Evolutionary conservation across 2,113 vertebrate species (phyloP).

Genomic region (Nematolebias whitei): DNA sequence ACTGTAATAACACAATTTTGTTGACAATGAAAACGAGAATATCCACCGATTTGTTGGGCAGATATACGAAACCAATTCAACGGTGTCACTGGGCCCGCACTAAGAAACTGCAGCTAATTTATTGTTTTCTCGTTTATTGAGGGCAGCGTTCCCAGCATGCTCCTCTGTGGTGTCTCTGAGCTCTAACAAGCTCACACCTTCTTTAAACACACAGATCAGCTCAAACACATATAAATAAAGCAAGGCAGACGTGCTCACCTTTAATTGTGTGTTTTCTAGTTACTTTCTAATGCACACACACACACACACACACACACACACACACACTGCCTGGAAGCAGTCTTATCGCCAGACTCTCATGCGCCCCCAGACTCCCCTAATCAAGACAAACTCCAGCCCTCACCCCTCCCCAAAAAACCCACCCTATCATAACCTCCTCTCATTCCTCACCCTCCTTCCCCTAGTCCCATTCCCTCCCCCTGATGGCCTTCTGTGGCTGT

Average conservation of each 20-base stretch:
- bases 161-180: constrained; percentile 57
- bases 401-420: constrained; percentile 45
- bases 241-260: constrained; percentile 25
- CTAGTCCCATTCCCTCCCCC: constrained; percentile 58
- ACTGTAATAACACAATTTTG: constrained; percentile 19
- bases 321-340: constrained; percentile 30
- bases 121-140: constrained; percentile 44
- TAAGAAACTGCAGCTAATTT: constrained; percentile 41
- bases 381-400: constrained; percentile 86
- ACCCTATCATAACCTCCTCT: constrained; percentile 73
- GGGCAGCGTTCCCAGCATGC: constrained; percentile 46
- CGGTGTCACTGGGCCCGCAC: constrained; percentile 23
- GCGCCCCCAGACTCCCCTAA: constrained; percentile 84
- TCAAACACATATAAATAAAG: neutral
- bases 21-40: constrained; percentile 24
- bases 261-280: constrained; percentile 44
- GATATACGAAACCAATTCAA: constrained; percentile 49
- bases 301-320: constrained; percentile 32
- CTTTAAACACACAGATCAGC: constrained; percentile 36
- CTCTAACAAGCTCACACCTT: constrained; percentile 57
- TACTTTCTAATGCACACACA: neutral
- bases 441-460: constrained; percentile 73
- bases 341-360: constrained; percentile 78
- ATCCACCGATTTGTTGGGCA: constrained; percentile 5
- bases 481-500: constrained; percentile 76